Percentiles rank a stretch among this genome's conserved stretches.
These are phyloP conservation scores for Buathra laborator DNA, from an alignment of 2,888 invertebrate species.

Conservation along the genomic window DNA sequence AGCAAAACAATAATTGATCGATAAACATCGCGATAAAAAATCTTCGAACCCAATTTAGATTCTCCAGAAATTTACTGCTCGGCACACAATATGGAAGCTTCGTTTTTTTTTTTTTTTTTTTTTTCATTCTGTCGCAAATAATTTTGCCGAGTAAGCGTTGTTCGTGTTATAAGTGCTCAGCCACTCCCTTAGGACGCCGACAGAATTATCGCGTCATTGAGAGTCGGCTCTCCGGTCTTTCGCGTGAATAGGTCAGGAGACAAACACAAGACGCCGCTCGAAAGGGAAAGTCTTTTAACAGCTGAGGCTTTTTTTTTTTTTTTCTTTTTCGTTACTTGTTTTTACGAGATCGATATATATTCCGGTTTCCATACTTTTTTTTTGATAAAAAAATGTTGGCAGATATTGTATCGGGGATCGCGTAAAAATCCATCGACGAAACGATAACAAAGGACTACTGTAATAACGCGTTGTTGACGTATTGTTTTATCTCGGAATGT, in stretches of 20 bases:
- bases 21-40: too few species aligned
- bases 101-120: too few species aligned
- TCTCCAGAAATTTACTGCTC: too few species aligned
- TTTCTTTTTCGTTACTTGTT: constrained; percentile 8
- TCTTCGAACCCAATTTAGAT: too few species aligned
- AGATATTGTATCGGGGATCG: background rate
- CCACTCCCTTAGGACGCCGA: background rate
- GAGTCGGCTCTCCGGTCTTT: background rate
- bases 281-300: constrained; percentile 63
- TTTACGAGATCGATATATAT: background rate
- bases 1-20: too few species aligned
- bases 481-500: background rate
- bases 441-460: background rate
- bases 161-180: background rate
- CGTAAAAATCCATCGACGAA: background rate
- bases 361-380: background rate
- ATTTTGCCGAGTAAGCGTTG: background rate
- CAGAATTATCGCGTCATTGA: background rate
- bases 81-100: too few species aligned
- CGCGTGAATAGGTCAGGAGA: constrained; percentile 62
- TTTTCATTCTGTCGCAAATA: too few species aligned
- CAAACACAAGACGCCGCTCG: constrained; percentile 31
- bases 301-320: constrained; percentile 23
- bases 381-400: background rate
- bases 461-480: background rate